Percentiles rank a stretch among this genome's conserved stretches.
phyloP scores from a whole-genome alignment of 2,797 vertebrate species.

The Alectoris magna region DNA sequence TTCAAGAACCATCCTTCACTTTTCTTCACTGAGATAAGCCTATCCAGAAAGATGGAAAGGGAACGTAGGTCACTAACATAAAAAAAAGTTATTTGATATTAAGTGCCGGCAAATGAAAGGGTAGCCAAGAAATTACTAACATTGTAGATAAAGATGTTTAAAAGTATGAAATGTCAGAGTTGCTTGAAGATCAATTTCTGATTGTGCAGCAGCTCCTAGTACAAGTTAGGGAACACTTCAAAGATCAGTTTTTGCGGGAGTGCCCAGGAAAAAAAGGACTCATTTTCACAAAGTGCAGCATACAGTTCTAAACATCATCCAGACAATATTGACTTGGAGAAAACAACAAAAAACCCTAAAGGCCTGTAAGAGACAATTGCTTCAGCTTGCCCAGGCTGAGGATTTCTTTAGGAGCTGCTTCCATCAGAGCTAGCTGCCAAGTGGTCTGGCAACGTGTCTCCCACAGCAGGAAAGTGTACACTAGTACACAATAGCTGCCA shows the following conservation, averaged over 20 bases:
- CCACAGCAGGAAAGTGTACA: neutral
- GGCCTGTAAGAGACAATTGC: neutral
- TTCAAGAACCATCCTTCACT: neutral
- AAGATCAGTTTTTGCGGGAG: neutral
- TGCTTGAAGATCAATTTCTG: neutral
- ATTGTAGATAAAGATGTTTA: neutral
- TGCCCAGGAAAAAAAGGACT: neutral
- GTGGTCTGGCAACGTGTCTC: neutral
- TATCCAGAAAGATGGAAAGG: neutral
- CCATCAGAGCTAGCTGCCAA: neutral
- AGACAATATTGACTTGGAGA: neutral
- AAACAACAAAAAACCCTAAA: neutral
- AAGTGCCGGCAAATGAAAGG: neutral
- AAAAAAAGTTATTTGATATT: neutral
- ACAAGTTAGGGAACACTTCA: neutral
- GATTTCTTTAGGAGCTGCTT: neutral
- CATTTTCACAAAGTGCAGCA: neutral
- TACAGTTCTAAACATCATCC: neutral
- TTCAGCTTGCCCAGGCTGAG: slow-evolving; percentile 2
- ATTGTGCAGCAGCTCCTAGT: neutral
- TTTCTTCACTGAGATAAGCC: neutral
- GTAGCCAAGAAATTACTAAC: neutral
- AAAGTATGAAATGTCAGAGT: neutral
- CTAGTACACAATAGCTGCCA: neutral
- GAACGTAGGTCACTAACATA: neutral